Base-by-base conservation (phyloP, 2,888 invertebrate genomes). In the Thera obeliscata region DNA sequence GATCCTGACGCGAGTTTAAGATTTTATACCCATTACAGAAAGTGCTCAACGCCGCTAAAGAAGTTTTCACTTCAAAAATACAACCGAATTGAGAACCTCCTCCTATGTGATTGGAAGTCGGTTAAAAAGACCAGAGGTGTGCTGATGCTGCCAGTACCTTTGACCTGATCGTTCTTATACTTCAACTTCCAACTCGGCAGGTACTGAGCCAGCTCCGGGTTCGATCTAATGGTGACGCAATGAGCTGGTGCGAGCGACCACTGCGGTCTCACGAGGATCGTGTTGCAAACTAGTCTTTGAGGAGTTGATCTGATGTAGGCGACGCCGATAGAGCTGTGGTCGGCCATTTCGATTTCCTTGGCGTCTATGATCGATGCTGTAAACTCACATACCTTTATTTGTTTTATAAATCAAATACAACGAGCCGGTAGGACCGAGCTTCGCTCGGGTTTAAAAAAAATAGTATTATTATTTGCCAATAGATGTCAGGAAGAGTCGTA, bases 231-330 rank as follows among this genome's bases (percentile, higher is more conserved):
- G 58, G 66, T 49, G 63, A 68, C 69, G 59, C 67, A 72, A 49
- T 64, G 70, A 52, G 71, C 75, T 7, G 67, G 71, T 35, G 63
- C 70, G 33, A 68, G 55, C 43, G 68, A 63, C 72, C 71, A 69
- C 58, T 49, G 56, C 12, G 43, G 56, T 56, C 11, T 54, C 55
- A 71, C 3, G 8, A 64, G 58, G 41, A 63, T 57, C 22, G 56
- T 60, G 41, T 55, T 65, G 59, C 73, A 71, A 6, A 67, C 54
- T 4, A 50, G 12, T 9, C 56, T 52, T 11, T 9, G 12, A 7
- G 48, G 56, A 1, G n/a, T 36, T 0, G 3, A 22, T 11, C 8
- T 22, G 3, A 73, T 64, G 54, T 41, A 66, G 22, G 56, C 66
- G 35, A 58, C 49, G 12, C 73, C 71, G 12, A 67, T 22, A 2